Evolutionary conservation across 2,113 vertebrate species (phyloP).

Genomic region (Halichoerus grypus): DNA sequence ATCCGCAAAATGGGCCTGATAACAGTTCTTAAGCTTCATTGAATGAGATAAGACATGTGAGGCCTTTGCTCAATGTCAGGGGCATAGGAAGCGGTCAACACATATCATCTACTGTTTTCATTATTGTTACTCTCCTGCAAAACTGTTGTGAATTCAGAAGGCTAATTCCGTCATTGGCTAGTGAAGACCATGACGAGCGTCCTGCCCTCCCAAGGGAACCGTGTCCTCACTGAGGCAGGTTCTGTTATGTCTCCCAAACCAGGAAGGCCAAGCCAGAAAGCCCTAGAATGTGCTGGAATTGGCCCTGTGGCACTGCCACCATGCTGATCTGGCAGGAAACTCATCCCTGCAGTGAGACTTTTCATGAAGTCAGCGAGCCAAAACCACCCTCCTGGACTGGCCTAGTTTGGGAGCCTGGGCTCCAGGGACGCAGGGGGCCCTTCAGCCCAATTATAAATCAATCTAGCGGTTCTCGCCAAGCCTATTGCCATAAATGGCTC

Average conservation of each 20-base stretch:
- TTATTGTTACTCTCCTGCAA: neutral
- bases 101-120: neutral
- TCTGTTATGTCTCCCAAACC: neutral
- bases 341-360: neutral
- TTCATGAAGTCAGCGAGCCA: constrained; percentile 46
- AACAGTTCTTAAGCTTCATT: neutral
- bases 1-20: neutral
- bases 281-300: neutral
- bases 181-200: neutral
- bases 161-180: neutral
- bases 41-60: neutral
- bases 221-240: neutral
- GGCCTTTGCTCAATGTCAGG: neutral
- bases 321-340: neutral
- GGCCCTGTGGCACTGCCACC: fast-evolving
- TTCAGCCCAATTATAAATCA: constrained; percentile 77
- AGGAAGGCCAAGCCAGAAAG: neutral
- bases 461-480: constrained; percentile 70
- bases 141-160: neutral
- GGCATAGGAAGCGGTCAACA: neutral
- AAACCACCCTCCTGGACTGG: neutral
- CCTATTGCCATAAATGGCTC: constrained; percentile 80
- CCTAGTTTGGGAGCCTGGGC: neutral
- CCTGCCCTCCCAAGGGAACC: neutral
- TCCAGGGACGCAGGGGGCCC: constrained; percentile 35